phyloP scores from a whole-genome alignment of 2,888 invertebrate species.

The Phania funesta region DNA sequence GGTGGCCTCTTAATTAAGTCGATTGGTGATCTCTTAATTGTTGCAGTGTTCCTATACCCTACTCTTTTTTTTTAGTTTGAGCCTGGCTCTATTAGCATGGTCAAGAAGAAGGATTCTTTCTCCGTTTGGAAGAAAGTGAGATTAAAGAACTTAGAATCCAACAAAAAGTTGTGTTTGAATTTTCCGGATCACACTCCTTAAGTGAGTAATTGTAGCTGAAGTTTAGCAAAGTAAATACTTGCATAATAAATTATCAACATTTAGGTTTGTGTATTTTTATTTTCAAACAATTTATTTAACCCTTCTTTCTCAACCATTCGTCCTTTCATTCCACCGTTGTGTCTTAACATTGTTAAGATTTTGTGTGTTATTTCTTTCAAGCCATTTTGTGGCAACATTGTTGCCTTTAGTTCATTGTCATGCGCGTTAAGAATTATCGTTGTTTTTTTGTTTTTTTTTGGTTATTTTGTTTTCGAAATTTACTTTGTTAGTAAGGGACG shows the following conservation, averaged over 20 bases:
- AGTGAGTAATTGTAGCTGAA: background rate
- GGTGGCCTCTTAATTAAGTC: too few relatives aligned
- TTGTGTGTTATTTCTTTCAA: background rate
- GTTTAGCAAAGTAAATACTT: slow-evolving; percentile 3
- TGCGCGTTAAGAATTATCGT: slow-evolving; percentile 64
- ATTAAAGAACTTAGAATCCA: too few relatives aligned
- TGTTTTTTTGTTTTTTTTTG: too few relatives aligned
- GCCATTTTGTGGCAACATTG: slow-evolving; percentile 50
- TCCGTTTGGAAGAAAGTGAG: too few relatives aligned
- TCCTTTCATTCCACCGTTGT: slow-evolving; percentile 21
- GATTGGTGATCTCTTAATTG: too few relatives aligned
- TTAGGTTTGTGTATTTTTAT: slow-evolving; percentile 7
- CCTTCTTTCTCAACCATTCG: background rate
- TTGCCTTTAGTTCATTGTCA: slow-evolving; percentile 47
- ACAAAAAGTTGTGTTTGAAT: background rate
- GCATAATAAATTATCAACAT: slow-evolving; percentile 39
- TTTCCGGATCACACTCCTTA: background rate
- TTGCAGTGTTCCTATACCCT: too few relatives aligned
- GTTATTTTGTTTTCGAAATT: slow-evolving; percentile 33
- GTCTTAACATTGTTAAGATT: background rate
- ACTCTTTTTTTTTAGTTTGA: too few relatives aligned
- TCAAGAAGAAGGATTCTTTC: too few relatives aligned
- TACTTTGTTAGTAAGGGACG: slow-evolving; percentile 35
- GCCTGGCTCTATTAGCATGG: too few relatives aligned
- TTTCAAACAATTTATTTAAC: background rate